Evolutionary conservation across 2,888 invertebrate species (phyloP), one percentile per base, ranked within the genome.

Genomic region (Phaedon cochleariae): DNA sequence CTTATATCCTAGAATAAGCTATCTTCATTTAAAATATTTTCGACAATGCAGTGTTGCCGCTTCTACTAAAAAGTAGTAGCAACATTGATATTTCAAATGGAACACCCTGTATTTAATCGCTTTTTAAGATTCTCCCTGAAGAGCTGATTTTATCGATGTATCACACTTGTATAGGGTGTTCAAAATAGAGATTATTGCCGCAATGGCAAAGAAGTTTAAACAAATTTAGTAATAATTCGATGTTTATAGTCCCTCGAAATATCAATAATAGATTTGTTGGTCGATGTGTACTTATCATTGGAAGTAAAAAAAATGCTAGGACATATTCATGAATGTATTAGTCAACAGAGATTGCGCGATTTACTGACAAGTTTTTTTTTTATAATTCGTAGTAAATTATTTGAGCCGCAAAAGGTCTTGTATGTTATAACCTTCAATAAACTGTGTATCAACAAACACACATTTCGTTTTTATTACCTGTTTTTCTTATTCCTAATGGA

Each of bases 131-230:
- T n/a, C n/a, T n/a, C n/a, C n/a, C n/a, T n/a, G n/a, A n/a, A n/a
- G n/a, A n/a, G n/a, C n/a, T n/a, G n/a, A n/a, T n/a, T n/a, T n/a
- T n/a, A n/a, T n/a, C n/a, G n/a, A n/a, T n/a, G n/a, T n/a, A n/a
- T n/a, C n/a, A n/a, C n/a, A n/a, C n/a, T n/a, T n/a, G n/a, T n/a
- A n/a, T n/a, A n/a, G n/a, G n/a, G n/a, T n/a, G n/a, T n/a, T n/a
- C n/a, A n/a, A n/a, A n/a, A n/a, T n/a, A n/a, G n/a, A n/a, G n/a
- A n/a, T n/a, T n/a, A n/a, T n/a, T 6, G 92, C 87, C 51, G 83
- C 86, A 70, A 79, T 85, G 61, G 80, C 84, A 22, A 73, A 82
- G 87, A 87, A 65, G 57, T 64, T 41, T 72, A 68, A 67, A 37
- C 73, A 21, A 15, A 3, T 2, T 15, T 2, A 41, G 3, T 15